These are phyloP conservation scores for Rhysida immarginata DNA, from an alignment of 1,140 invertebrate species.

Conservation along the genomic window DNA sequence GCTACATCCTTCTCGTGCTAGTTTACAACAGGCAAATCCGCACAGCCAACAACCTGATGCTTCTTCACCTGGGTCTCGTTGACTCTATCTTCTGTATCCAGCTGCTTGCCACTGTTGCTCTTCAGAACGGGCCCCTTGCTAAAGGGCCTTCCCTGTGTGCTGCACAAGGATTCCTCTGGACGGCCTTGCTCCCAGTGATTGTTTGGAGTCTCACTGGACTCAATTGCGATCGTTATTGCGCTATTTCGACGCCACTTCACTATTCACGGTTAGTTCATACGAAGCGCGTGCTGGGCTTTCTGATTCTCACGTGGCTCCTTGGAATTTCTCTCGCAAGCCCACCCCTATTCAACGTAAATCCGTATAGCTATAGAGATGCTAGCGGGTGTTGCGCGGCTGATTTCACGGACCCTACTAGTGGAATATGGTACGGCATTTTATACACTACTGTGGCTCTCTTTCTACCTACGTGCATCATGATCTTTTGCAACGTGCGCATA, in stretches of 20 bases:
- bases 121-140: slow-evolving; percentile 14
- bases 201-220: slow-evolving; percentile 63
- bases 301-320: slow-evolving; percentile 33
- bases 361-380: slow-evolving; percentile 38
- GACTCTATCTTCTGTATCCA: slow-evolving; percentile 46
- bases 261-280: slow-evolving; percentile 53
- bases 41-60: slow-evolving; percentile 48
- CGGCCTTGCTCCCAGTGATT: slow-evolving; percentile 51
- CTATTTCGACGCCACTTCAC: slow-evolving; percentile 57
- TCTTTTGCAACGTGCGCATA: slow-evolving; percentile 48
- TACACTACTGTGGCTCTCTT: slow-evolving; percentile 47
- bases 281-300: slow-evolving; percentile 37
- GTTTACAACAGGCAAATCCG: slow-evolving; percentile 31
- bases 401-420: slow-evolving; percentile 38
- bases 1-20: slow-evolving; percentile 16
- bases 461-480: slow-evolving; percentile 47
- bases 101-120: slow-evolving; percentile 35
- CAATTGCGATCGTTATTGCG: slow-evolving; percentile 60
- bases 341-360: slow-evolving; percentile 30
- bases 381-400: slow-evolving; percentile 47
- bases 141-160: slow-evolving; percentile 26
- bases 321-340: slow-evolving; percentile 21
- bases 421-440: slow-evolving; percentile 39
- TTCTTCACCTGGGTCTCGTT: slow-evolving; percentile 51
- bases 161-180: slow-evolving; percentile 46